A percentile compares a stretch with the other conserved stretches of the same genome.
These are phyloP conservation scores for Linepithema humile DNA, from an alignment of 1,140 invertebrate genomes.

Conservation along the genomic window DNA sequence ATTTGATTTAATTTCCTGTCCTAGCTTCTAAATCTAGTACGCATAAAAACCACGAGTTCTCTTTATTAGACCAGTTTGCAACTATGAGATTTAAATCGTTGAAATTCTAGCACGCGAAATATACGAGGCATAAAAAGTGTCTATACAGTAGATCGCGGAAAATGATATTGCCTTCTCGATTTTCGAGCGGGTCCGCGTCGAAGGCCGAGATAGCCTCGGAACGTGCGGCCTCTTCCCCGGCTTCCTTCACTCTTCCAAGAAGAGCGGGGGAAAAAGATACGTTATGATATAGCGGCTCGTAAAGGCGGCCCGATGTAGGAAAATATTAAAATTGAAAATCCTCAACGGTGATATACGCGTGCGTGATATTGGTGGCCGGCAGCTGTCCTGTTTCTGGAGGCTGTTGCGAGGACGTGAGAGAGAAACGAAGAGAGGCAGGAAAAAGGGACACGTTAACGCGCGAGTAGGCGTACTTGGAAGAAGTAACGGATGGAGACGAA, in stretches of 20 bases:
- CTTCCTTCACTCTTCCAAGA: slow-evolving; percentile 1
- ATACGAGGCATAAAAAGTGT: slow-evolving; percentile 26
- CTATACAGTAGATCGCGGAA: slow-evolving; percentile 29
- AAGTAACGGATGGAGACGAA: not conserved
- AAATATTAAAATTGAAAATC: slow-evolving; percentile 84
- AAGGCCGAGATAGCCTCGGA: slow-evolving; percentile 73
- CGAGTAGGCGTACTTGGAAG: slow-evolving; percentile 19
- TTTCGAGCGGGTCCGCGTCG: slow-evolving; percentile 64
- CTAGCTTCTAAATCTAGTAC: too few relatives aligned
- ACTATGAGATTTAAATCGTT: not conserved
- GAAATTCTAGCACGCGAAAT: slow-evolving; percentile 8
- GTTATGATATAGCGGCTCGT: slow-evolving; percentile 81
- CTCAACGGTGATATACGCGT: slow-evolving; percentile 81
- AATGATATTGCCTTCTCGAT: slow-evolving; percentile 57
- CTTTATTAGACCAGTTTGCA: not conserved
- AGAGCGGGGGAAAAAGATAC: slow-evolving; percentile 24
- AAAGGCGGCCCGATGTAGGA: slow-evolving; percentile 77
- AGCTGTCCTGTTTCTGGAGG: slow-evolving; percentile 80
- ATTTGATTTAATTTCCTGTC: not conserved
- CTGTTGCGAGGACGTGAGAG: slow-evolving; percentile 53
- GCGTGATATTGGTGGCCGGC: slow-evolving; percentile 83
- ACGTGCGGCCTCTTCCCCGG: slow-evolving; percentile 4
- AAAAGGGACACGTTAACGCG: not conserved
- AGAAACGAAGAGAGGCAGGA: slow-evolving; percentile 40
- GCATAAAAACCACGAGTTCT: too few relatives aligned